These are phyloP conservation scores for Ophion costatus DNA, from an alignment of 2,888 invertebrate species.

Conservation along the genomic window DNA sequence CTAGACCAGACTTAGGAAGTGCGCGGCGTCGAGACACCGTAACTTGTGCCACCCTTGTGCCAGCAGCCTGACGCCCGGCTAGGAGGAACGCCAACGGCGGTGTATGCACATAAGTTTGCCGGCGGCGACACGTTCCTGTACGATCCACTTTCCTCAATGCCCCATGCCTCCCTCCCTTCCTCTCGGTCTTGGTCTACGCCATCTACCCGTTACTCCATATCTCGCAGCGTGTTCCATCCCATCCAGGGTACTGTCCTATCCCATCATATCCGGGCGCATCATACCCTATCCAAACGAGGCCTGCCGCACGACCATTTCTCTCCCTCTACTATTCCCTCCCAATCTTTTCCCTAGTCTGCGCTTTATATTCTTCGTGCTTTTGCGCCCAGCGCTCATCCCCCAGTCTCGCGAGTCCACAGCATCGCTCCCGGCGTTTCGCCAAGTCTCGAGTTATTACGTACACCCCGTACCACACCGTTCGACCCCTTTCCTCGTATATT, in stretches of 20 bases:
- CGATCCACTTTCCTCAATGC: constrained; percentile 53
- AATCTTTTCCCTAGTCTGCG: constrained; percentile 30
- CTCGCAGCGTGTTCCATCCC: constrained; percentile 38
- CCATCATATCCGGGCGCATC: constrained; percentile 75
- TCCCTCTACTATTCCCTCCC: constrained; percentile 20
- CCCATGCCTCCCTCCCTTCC: constrained; percentile 26
- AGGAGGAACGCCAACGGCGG: constrained; percentile 69
- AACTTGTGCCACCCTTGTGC: constrained; percentile 81
- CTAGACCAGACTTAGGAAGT: constrained; percentile 79
- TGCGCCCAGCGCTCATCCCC: constrained; percentile 10
- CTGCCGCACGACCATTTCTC: constrained; percentile 51
- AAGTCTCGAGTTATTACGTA: constrained; percentile 69
- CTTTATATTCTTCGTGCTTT: constrained; percentile 48
- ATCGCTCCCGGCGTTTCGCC: constrained; percentile 70
- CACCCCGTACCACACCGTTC: constrained; percentile 20
- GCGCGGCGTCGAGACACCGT: constrained; percentile 82
- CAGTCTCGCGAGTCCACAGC: constrained; percentile 39
- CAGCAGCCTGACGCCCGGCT: constrained; percentile 76
- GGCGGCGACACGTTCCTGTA: constrained; percentile 76
- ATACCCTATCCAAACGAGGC: constrained; percentile 57
- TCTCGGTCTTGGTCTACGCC: constrained; percentile 30
- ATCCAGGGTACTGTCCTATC: constrained; percentile 69
- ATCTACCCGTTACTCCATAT: constrained; percentile 44
- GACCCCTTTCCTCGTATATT: neutral
- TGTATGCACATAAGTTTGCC: constrained; percentile 78